phyloP scores from a whole-genome alignment of 2,113 vertebrate genomes.

The Seriola aureovittata region DNA sequence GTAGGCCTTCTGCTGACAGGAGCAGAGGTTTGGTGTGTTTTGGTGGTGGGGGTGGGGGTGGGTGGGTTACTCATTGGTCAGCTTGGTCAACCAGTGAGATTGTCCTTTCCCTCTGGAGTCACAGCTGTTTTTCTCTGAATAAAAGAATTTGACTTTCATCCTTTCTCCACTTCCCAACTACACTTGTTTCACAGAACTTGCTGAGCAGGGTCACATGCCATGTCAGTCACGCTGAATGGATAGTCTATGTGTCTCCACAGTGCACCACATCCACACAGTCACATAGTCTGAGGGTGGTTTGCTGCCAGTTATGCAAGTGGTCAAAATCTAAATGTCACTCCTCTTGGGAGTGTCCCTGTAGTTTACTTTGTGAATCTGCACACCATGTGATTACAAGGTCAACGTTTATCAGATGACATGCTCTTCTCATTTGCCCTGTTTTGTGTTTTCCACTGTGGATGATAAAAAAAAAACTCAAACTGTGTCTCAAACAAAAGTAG shows the following conservation, averaged over 20 bases:
- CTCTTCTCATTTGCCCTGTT: neutral
- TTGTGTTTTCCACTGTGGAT: neutral
- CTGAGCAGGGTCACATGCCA: neutral
- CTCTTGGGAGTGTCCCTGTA: neutral
- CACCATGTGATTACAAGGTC: neutral
- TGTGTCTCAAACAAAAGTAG: neutral
- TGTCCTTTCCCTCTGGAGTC: slow-evolving; percentile 1
- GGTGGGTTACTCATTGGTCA: slow-evolving; percentile 45
- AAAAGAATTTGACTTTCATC: neutral
- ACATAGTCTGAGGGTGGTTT: neutral
- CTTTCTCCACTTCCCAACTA: neutral
- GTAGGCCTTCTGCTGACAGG: neutral
- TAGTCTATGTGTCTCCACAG: neutral
- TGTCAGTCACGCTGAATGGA: neutral
- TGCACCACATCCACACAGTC: neutral
- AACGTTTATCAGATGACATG: neutral
- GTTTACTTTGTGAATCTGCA: slow-evolving; percentile 1
- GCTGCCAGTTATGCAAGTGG: neutral
- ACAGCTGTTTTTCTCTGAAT: slow-evolving; percentile 2
- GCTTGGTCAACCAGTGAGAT: slow-evolving; percentile 39
- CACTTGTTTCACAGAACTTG: neutral
- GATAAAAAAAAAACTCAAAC: neutral
- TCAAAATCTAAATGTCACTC: slow-evolving; percentile 9
- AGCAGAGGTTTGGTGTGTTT: slow-evolving; percentile 12
- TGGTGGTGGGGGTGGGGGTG: neutral